Conservation (phyloP, 1,140 invertebrate genomes). For the Apis dorsata region DNA sequence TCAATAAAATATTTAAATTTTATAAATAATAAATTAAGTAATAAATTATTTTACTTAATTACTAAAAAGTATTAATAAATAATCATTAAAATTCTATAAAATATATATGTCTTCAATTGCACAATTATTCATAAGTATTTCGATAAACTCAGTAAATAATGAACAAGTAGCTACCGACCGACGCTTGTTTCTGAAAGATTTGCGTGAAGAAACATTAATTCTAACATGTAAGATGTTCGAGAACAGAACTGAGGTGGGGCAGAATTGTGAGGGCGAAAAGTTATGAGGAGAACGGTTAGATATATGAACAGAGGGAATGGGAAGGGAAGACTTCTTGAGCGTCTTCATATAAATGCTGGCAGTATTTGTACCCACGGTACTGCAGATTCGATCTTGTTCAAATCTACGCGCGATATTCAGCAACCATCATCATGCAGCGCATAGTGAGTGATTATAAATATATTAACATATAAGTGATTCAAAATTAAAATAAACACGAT, state of each 20-base stretch:
- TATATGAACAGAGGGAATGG: constrained; percentile 61
- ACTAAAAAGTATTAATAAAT: background rate
- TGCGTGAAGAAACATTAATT: constrained; percentile 1
- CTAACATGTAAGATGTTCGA: background rate
- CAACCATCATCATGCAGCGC: constrained; percentile 71
- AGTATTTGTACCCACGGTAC: constrained; percentile 69
- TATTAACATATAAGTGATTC: constrained; percentile 1
- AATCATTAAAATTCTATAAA: background rate
- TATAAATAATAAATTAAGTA: background rate
- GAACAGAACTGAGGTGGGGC: constrained; percentile 58
- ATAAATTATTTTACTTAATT: background rate
- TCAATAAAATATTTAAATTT: background rate
- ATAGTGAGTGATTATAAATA: constrained; percentile 72
- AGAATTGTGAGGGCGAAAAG: constrained; percentile 60
- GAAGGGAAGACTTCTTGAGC: constrained; percentile 73
- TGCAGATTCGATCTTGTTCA: constrained; percentile 73
- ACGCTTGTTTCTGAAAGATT: background rate
- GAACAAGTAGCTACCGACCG: constrained; percentile 28
- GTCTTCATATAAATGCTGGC: constrained; percentile 77
- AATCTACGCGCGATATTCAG: constrained; percentile 65
- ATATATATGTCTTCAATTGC: background rate
- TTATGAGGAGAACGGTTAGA: constrained; percentile 46
- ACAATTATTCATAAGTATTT: background rate
- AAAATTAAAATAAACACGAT: constrained; percentile 1
- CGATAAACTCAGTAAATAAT: background rate